Conservation (phyloP, 1,140 invertebrate genomes). For the Conus ventricosus region DNA sequence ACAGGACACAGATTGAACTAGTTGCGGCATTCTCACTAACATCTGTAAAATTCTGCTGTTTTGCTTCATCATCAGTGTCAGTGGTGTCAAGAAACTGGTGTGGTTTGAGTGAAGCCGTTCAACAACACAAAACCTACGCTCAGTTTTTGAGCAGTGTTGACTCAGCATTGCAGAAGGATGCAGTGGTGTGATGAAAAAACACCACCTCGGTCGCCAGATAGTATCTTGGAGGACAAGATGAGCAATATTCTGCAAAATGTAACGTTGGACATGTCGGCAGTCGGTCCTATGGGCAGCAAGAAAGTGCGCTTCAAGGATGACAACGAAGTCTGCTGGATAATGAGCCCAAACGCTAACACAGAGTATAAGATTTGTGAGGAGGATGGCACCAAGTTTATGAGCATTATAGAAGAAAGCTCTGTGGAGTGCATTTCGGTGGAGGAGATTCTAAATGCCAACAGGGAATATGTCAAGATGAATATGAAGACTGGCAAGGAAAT, state of each 20-base stretch:
- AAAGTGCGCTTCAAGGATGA: slow-evolving; percentile 31
- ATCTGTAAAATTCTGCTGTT: too few relatives aligned
- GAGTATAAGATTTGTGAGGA: slow-evolving; percentile 23
- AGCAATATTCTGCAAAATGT: slow-evolving; percentile 20
- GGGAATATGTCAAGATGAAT: slow-evolving; percentile 38
- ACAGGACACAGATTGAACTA: too few relatives aligned
- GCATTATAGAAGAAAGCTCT: slow-evolving; percentile 14
- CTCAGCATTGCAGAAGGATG: not conserved
- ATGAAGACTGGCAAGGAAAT: slow-evolving; percentile 36
- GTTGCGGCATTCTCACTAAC: too few relatives aligned
- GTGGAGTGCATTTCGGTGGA: slow-evolving; percentile 42
- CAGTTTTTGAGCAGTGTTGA: too few relatives aligned
- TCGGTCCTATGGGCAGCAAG: not conserved
- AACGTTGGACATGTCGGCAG: slow-evolving; percentile 19
- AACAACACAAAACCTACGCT: too few relatives aligned
- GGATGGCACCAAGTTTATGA: not conserved
- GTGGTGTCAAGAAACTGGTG: too few relatives aligned
- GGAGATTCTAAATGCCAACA: slow-evolving; percentile 41
- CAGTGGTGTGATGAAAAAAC: slow-evolving; percentile 11
- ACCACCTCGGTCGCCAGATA: slow-evolving; percentile 9
- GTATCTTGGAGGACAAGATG: slow-evolving; percentile 19
- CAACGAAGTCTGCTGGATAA: slow-evolving; percentile 31
- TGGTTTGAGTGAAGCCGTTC: too few relatives aligned
- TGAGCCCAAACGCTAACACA: slow-evolving; percentile 34
- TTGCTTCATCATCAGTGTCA: too few relatives aligned